Evolutionary conservation across 2,797 vertebrate genomes (phyloP), one percentile per base, ranked within the genome.

Genomic region (Phalanger gymnotis): DNA sequence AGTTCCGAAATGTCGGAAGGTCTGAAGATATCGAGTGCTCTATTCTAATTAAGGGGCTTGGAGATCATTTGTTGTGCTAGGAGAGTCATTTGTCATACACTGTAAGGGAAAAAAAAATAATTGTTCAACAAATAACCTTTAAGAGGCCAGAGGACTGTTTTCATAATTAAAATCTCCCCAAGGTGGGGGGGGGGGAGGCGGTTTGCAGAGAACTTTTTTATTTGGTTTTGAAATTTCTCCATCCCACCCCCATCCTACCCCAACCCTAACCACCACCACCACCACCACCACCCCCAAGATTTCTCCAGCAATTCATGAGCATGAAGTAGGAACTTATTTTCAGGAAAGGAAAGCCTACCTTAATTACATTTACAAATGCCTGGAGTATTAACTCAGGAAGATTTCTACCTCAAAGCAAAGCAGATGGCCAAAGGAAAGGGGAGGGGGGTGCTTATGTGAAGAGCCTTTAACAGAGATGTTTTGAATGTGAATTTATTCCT

Each of bases 21-120:
- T 98, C 98, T 98, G 12, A 98, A 98, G 98, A 98, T 98, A 98
- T 98, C 95, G 97, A 98, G 98, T 96, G 97, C 98, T 98, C 97
- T 98, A 98, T 99, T 98, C 98, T 99, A 99, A 99, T 99, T 99
- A 99, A 98, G 98, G 98, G 98, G 97, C 97, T 97, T 97, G 97
- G 94, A 73, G 98, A 97, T 98, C 98, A 97, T 98, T 98, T 98
- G 97, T 94, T 55, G 97, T 98, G 98, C 98, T 98, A 98, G 97
- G 97, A 90, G 55, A 98, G 98, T 98, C 98, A 99, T 99, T 98
- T 99, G 98, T 99, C 98, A 99, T 98, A 98, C 58, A 96, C 96
- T 91, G 97, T 98, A 92, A 98, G 97, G 96, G 96, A 98, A 94
- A 98, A 54, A 98, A 40, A 87, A 87, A 87, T 81, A 51, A 97